Percentiles rank a stretch among this genome's conserved stretches.
These are phyloP conservation scores for Zaprionus kolodkinae DNA, from an alignment of 1,140 invertebrate genomes.

Conservation along the genomic window DNA sequence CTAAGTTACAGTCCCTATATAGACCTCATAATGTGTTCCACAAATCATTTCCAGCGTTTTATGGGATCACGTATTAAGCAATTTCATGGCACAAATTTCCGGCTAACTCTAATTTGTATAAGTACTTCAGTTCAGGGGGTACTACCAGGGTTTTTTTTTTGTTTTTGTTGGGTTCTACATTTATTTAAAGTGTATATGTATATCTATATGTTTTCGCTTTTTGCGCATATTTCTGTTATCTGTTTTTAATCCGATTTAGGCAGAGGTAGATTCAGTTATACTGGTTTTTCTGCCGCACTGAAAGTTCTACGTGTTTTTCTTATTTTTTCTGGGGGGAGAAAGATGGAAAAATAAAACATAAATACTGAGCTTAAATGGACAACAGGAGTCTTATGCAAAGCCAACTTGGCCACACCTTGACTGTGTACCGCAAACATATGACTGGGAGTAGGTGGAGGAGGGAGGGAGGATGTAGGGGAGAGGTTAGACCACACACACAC, in stretches of 20 bases:
- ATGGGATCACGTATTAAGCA: conserved; percentile 12
- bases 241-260: conserved; percentile 73
- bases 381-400: conserved; percentile 27
- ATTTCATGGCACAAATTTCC: not conserved
- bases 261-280: conserved; percentile 10
- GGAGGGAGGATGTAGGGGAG: conserved; percentile 1
- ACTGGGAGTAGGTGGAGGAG: not conserved
- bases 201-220: not conserved
- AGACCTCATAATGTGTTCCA: conserved; percentile 10
- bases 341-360: conserved; percentile 31
- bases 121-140: not conserved
- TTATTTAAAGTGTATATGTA: not conserved
- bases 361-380: conserved; percentile 47
- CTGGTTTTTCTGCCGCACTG: too few relatives aligned
- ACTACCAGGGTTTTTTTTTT: not conserved
- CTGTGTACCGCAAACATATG: conserved; percentile 38
- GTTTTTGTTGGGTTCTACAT: not conserved
- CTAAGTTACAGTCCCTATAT: not conserved
- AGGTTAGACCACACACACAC: conserved; percentile 11
- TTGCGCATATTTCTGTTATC: conserved; percentile 7
- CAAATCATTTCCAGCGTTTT: conserved; percentile 21
- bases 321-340: not conserved
- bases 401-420: conserved; percentile 46
- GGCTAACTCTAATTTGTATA: not conserved
- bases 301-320: conserved; percentile 2